Conservation (phyloP, 2,888 invertebrate species). For the Ophion ventricosus region DNA sequence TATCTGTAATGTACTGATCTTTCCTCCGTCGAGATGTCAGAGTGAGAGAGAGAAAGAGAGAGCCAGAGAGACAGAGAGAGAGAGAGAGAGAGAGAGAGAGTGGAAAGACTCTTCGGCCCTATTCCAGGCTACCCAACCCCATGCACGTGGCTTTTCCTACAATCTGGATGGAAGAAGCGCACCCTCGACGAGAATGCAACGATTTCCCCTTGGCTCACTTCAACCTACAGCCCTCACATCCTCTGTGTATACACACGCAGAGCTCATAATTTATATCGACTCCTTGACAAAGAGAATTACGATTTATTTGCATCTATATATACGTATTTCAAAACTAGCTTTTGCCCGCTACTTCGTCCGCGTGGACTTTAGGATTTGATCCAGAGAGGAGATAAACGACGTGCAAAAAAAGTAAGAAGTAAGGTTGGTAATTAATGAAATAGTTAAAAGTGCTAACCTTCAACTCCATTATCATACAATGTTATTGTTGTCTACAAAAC, state of each 20-base stretch:
- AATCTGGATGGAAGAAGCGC: slow-evolving; percentile 61
- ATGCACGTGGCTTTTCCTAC: slow-evolving; percentile 61
- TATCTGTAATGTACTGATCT: slow-evolving; percentile 84
- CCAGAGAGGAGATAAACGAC: no score
- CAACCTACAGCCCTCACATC: slow-evolving; percentile 53
- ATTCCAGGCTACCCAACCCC: slow-evolving; percentile 54
- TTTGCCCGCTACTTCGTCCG: no score
- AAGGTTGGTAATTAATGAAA: no score
- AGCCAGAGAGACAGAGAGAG: slow-evolving; percentile 31
- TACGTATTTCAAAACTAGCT: slow-evolving; percentile 50
- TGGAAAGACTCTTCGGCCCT: slow-evolving; percentile 9
- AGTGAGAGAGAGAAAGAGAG: slow-evolving; percentile 34
- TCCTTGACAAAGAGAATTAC: slow-evolving; percentile 45
- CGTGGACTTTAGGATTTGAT: no score
- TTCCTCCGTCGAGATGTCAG: slow-evolving; percentile 76
- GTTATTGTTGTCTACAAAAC: no score
- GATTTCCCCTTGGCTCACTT: slow-evolving; percentile 72
- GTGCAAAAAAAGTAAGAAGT: no score
- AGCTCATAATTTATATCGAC: slow-evolving; percentile 80
- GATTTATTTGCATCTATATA: slow-evolving; percentile 19
- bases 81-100: slow-evolving; percentile 20
- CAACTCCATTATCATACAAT: no score
- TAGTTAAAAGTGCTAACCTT: no score
- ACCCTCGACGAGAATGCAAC: slow-evolving; percentile 65
- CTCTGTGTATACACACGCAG: slow-evolving; percentile 68